Conservation (phyloP, 2,797 vertebrate genomes). For the Orientallactaga sibirica region DNA sequence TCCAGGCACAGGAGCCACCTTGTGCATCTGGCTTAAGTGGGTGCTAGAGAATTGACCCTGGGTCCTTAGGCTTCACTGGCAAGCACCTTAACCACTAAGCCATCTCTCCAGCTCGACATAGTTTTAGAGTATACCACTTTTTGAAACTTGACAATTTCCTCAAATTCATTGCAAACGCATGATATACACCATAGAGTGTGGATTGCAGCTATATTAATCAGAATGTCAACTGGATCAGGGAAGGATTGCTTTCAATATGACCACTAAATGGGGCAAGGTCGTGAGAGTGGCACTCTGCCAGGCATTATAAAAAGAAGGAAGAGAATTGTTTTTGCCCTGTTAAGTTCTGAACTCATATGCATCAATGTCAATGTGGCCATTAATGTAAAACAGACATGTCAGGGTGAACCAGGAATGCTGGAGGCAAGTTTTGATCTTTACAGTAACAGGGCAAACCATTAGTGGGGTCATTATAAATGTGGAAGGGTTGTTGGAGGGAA, state of each 20-base stretch:
- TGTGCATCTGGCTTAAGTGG: too few relatives aligned
- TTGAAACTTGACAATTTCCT: background rate
- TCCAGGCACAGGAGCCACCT: too few relatives aligned
- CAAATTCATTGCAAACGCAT: background rate
- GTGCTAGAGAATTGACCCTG: too few relatives aligned
- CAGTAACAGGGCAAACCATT: background rate
- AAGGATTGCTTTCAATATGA: constrained; percentile 40
- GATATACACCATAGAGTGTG: background rate
- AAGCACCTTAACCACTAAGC: too few relatives aligned
- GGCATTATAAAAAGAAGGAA: background rate
- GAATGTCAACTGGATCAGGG: background rate
- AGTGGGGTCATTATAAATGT: background rate
- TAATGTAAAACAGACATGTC: background rate
- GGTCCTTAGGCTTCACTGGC: too few relatives aligned
- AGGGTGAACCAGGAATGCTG: background rate
- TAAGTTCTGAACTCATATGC: constrained; percentile 17
- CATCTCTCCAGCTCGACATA: background rate
- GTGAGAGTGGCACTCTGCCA: constrained; percentile 13
- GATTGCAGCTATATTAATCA: background rate
- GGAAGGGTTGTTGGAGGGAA: background rate
- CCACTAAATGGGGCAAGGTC: background rate
- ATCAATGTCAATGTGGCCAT: background rate
- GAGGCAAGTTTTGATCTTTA: constrained; percentile 3
- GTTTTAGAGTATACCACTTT: constrained; percentile 11
- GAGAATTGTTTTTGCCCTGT: constrained; percentile 37